Evolutionary conservation across 2,113 vertebrate species (phyloP), one percentile per base, ranked within the genome.

Genomic region (Ranitomeya variabilis): DNA sequence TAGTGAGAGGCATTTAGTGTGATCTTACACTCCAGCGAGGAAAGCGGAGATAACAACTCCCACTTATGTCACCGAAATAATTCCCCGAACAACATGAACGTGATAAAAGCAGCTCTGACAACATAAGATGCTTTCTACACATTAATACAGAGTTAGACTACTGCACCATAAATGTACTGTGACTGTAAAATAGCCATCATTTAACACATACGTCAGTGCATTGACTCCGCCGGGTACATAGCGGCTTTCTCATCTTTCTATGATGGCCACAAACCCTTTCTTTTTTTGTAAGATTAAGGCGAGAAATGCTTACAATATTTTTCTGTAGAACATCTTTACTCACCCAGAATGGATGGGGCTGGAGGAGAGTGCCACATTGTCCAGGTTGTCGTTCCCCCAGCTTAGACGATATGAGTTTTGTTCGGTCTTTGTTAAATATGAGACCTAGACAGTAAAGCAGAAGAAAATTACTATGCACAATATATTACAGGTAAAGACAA

Each of bases 271-370:
- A 67, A 67, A 21, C 7, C 16, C 18, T 66, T n/a, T 23, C 18
- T 66, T n/a, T 23, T 66, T 67, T 67, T 11, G 8, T 67, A n/a
- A 9, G 8, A 67, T n/a, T 67, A 67, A 23, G 64, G 23, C n/a
- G 23, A n/a, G 7, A 67, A 67, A n/a, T 67, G 21, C 19, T 23
- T 23, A 67, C 8, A n/a, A 67, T 23, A 10, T 21, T n/a, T 73
- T 31, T 73, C 69, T 37, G 14, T 37, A 67, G 21, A 67, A 11
- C 64, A n/a, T 81, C 11, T 90, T 86, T 91, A 96, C 97, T 92
- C 92, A 99, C 98, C 98, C 97, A 86, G 98, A 99, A 93, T 99
- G 97, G 90, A 98, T 94, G 81, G 98, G 97, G 88, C 97, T 99
- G 90, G 96, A 97, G 88, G 98, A 98, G 91, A 99, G 95, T 73